A percentile compares a stretch with the other conserved stretches of the same genome.
Evolutionary conservation across 1,140 invertebrate species (phyloP).

Genomic region (Drosophila micromelanica): DNA sequence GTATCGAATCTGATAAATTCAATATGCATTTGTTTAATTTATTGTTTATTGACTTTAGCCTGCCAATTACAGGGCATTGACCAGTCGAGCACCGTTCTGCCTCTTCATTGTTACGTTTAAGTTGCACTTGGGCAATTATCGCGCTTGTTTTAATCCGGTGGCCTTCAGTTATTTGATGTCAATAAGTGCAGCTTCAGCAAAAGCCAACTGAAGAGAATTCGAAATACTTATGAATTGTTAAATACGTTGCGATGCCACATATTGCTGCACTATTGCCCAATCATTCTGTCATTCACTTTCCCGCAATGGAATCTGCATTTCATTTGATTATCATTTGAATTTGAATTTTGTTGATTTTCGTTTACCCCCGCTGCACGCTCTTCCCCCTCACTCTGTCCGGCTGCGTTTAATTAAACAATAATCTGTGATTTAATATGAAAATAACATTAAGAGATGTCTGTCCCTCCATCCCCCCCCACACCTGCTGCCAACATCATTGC

Average conservation of each 20-base stretch:
- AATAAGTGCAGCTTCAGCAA: background rate
- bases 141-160: background rate
- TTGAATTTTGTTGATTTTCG: constrained; percentile 22
- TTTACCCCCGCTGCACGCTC: background rate
- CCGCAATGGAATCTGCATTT: background rate
- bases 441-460: constrained; percentile 31
- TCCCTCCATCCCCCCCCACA: background rate
- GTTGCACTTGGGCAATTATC: constrained; percentile 3
- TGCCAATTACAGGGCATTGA: background rate
- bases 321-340: constrained; percentile 8
- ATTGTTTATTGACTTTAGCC: background rate
- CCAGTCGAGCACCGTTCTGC: background rate
- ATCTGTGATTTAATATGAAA: constrained; percentile 73
- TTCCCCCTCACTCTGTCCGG: constrained; percentile 1
- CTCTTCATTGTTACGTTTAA: background rate
- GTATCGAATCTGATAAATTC: too few species aligned
- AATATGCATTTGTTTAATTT: background rate
- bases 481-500: background rate
- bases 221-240: background rate
- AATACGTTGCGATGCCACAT: too few species aligned
- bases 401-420: constrained; percentile 69
- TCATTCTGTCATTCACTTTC: background rate
- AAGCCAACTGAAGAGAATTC: background rate
- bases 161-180: background rate
- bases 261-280: too few species aligned